Evolutionary conservation across 2,797 vertebrate genomes (phyloP).

Genomic region (Cryptoblepharus egeriae): DNA sequence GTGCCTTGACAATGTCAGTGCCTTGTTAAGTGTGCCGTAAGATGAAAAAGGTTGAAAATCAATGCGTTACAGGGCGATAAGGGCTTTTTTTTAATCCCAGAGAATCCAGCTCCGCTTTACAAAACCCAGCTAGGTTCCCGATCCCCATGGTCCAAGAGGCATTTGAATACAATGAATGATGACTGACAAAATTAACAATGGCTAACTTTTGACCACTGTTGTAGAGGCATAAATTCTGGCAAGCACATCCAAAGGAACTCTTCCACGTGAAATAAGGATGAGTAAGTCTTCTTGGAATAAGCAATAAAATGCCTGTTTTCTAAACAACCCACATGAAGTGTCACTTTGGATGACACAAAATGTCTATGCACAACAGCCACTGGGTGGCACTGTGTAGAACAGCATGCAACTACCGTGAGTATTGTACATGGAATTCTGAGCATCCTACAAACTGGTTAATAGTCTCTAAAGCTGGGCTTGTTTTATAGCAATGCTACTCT

Average conservation of each 20-base stretch:
- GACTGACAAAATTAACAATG: neutral
- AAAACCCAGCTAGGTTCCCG: neutral
- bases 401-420: neutral
- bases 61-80: neutral
- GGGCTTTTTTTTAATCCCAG: neutral
- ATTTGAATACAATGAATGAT: neutral
- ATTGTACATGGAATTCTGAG: neutral
- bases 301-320: neutral
- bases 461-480: neutral
- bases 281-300: neutral
- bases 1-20: too few relatives aligned
- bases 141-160: neutral
- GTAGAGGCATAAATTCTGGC: neutral
- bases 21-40: too few relatives aligned
- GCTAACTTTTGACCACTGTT: neutral
- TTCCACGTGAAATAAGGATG: slow-evolving; percentile 4
- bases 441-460: neutral
- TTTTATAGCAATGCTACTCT: too few relatives aligned
- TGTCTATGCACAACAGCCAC: neutral
- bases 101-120: neutral
- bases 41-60: too few relatives aligned
- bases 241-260: neutral
- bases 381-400: slow-evolving; percentile 7
- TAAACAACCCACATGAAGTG: neutral
- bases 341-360: neutral